Evolutionary conservation across 2,797 vertebrate genomes (phyloP), one percentile per base, ranked within the genome.

Genomic region (Channa striata): DNA sequence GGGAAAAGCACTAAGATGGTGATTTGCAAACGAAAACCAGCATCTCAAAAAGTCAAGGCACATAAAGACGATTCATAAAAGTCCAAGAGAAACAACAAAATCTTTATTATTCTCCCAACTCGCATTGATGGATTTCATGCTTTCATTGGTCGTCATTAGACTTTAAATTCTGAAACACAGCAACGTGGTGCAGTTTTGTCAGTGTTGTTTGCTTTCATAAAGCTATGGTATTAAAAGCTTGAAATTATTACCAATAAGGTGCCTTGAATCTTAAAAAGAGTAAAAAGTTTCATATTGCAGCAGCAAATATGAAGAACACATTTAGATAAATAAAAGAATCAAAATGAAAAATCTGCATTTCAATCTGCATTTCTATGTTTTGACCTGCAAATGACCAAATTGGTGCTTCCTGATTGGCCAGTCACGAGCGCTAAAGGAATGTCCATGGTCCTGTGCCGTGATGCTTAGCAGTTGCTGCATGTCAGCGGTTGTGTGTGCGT

Each of bases 401-500:
- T 6, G 25, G 40, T 42, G 40, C 40, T 17, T 42, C 13, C 14
- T 42, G 40, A 14, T 42, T 40, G 37, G 37, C 37, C 37, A 12
- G 13, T 40, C 4, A 42, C 13, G 16, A 16, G 5, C 40, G 14
- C 25, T 30, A 16, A 16, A 16, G 2, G 13, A 40, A 40, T 40
- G 5, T 40, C 60, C 44, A 2, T 14, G 11, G 54, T 53, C 61
- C 61, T 34, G 13, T 42, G 54, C 42, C n/a, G 46, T 77, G 63
- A 54, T 79, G 62, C 72, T 82, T 56, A 47, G 53, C 65, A 57
- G 76, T 67, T 73, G 78, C 74, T 86, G 77, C 63, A 77, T 88
- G 89, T 87, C 68, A 73, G 21, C 46, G 68, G 63, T 74, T 68
- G 81, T 79, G 68, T 85, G 87, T 85, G 87, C 83, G 77, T 87